Base-by-base conservation (phyloP, 2,888 invertebrate species). In the Tipula vernalis region DNA sequence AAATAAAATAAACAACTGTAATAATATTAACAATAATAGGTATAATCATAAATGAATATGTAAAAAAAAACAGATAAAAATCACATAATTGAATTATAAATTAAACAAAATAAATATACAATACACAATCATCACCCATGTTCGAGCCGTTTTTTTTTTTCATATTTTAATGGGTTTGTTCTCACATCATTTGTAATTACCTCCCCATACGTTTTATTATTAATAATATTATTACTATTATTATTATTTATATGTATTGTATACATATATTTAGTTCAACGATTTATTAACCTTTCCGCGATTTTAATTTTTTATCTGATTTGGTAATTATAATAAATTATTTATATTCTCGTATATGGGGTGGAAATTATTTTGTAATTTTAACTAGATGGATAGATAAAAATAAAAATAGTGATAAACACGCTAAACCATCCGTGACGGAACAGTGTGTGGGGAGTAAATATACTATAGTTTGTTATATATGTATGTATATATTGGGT, bases 211-310 rank as follows among this genome's bases (percentile, higher is more conserved):
- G 28, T 71, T 71, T 28, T 28, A 71, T 71, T 71, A 71, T 28
- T 71, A 71, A 71, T 28, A 71, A 71, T 71, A 71, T 8, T 71
- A 71, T 71, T 71, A 28, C 6, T 28, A 18, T 71, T 28, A 47
- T 5, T 42, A 42, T 42, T 42, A 42, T 42, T 42, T 4, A n/a
- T n/a, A 47, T 47, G 47, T 47, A 47, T 28, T 47, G 13, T 47
- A 47, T 47, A 41, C 41, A 44, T 51, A 51, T 51, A 51, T 71
- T 28, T 71, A 71, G 71, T 71, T 71, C 71, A 71, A 71, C 71
- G 71, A 71, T 71, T 71, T 71, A 71, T 71, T 71, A 71, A 71
- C 71, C 71, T 71, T 71, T 71, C 71, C 71, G 71, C 71, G 71
- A 71, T 71, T 71, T 71, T 71, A 10, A 10, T 71, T 71, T 28